Conservation (phyloP, 2,113 vertebrate genomes). For the Hippocampus comes region DNA sequence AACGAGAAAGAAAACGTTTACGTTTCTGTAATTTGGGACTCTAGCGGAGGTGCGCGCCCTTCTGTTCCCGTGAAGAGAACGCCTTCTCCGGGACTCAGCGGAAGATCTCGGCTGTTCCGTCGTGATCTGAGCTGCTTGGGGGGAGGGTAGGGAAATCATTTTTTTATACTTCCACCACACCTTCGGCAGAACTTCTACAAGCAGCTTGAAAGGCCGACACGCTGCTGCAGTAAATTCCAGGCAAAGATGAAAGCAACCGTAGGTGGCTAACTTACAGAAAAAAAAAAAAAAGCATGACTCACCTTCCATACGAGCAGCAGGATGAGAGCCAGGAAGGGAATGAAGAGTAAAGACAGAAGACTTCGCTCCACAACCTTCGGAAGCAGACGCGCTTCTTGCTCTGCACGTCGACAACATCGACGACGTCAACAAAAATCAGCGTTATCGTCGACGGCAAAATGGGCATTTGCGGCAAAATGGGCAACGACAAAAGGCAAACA, state of each 20-base stretch:
- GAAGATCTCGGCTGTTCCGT: constrained; percentile 35
- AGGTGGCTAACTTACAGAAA: background rate
- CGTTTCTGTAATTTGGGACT: constrained; percentile 68
- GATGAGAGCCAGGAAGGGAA: constrained; percentile 64
- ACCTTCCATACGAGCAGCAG: constrained; percentile 76
- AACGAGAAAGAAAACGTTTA: constrained; percentile 30
- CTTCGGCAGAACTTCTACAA: background rate
- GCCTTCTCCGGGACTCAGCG: constrained; percentile 47
- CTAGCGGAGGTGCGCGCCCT: constrained; percentile 49
- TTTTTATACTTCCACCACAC: background rate
- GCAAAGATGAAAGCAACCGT: background rate
- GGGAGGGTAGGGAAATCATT: background rate
- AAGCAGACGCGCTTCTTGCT: constrained; percentile 19
- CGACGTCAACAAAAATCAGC: background rate
- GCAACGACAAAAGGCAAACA: too few species aligned
- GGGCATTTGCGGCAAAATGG: background rate
- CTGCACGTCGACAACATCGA: constrained; percentile 7
- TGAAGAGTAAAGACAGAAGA: constrained; percentile 68
- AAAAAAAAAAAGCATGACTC: constrained; percentile 8
- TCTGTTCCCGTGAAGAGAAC: constrained; percentile 56
- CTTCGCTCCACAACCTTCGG: constrained; percentile 62
- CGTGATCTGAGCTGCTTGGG: constrained; percentile 62
- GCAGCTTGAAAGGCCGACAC: constrained; percentile 1
- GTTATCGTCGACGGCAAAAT: background rate
- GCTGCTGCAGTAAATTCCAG: constrained; percentile 13